phyloP scores from a whole-genome alignment of 2,797 vertebrate genomes.

The Ibycter americanus region DNA sequence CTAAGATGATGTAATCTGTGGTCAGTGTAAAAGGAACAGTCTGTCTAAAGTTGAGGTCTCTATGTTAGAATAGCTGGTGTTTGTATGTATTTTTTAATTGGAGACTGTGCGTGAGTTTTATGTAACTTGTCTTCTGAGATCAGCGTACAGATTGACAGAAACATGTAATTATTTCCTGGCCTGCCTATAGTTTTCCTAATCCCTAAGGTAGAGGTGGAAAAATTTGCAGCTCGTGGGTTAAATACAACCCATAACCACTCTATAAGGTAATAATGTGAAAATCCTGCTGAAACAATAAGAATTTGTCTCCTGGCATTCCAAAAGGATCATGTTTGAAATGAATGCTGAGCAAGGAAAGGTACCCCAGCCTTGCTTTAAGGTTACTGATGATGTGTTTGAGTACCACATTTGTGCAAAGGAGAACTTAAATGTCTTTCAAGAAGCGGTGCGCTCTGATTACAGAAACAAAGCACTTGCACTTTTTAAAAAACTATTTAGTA shows the following conservation, averaged over 20 bases:
- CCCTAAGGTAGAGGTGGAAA: neutral
- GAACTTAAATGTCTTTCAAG: neutral
- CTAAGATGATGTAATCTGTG: neutral
- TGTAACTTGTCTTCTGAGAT: neutral
- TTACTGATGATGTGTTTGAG: neutral
- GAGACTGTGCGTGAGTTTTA: neutral
- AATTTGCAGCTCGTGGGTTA: neutral
- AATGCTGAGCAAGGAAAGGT: neutral
- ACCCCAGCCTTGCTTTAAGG: neutral
- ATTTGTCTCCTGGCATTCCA: neutral
- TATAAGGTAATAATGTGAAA: neutral
- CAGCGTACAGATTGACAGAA: neutral
- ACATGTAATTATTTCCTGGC: neutral
- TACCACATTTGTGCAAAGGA: neutral
- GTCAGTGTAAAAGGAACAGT: neutral
- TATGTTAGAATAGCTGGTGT: neutral
- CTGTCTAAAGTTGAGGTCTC: neutral
- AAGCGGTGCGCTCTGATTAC: neutral
- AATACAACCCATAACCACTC: neutral
- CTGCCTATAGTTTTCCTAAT: neutral
- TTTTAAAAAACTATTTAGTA: neutral
- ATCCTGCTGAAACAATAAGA: neutral
- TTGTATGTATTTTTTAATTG: neutral
- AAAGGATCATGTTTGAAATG: neutral
- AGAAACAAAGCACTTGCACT: neutral